Evolutionary conservation across 2,888 invertebrate genomes (phyloP), one percentile per base, ranked within the genome.

Genomic region (Pollenia angustigena): DNA sequence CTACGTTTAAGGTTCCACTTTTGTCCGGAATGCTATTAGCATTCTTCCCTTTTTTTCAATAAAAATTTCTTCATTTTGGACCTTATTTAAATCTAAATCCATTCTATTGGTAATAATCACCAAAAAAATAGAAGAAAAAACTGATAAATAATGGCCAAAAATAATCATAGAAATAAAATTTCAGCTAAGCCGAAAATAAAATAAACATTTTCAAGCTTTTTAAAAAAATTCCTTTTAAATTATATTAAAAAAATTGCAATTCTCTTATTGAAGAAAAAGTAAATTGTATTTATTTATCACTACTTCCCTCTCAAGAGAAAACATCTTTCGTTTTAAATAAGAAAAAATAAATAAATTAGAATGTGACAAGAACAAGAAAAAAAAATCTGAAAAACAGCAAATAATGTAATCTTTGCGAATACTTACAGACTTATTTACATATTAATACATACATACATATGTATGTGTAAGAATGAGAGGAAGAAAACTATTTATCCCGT

Each of bases 291-390:
- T 32, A 74, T 60, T 40, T 68, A 56, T 78, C 32, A 44, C 40
- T 18, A 40, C 48, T 40, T 4, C 42, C 40, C 23, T 18, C 54
- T 23, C 56, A 23, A n/a, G 56, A 50, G 66, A 50, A 60, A 23
- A 64, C 50, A 42, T 58, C 9, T 48, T 81, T 50, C 16, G 54
- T 71, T 60, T 80, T 68, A 81, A 81, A 74, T 74, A 68, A 52
- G 64, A 64, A 71, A 60, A 68, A 42, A 54, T 54, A 72, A 74
- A 81, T 68, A 81, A 68, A 74, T 81, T 68, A 74, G 66, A 81
- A 68, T 50, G n/a, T 14, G 56, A 74, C 60, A 72, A 16, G 16
- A 66, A 50, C 7, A 40, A 42, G 9, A 40, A 44, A 54, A 46
- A 54, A 46, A 32, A 80, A 64, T 18, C 14, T 2, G 18, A 46